Evolutionary conservation across 1,140 invertebrate species (phyloP).

Genomic region (Microplitis demolitor): DNA sequence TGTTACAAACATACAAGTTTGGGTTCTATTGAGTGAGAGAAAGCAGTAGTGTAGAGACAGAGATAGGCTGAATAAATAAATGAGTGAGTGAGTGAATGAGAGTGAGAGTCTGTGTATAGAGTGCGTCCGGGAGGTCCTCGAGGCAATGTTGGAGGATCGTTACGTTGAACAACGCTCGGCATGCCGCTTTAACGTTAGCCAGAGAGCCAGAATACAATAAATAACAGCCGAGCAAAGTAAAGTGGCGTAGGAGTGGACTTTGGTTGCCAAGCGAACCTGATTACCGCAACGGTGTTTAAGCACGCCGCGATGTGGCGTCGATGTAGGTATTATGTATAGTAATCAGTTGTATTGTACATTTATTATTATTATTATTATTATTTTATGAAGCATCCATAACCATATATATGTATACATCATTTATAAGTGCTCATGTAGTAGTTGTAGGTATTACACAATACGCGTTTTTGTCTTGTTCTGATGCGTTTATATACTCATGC

Average conservation of each 20-base stretch:
- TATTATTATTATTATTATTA: neutral
- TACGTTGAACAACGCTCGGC: slow-evolving; percentile 22
- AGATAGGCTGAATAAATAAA: neutral
- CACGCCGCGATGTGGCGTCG: neutral
- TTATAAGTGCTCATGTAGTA: neutral
- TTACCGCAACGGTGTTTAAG: slow-evolving; percentile 27
- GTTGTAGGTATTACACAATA: neutral
- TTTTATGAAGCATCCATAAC: too few species aligned
- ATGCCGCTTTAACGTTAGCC: slow-evolving; percentile 17
- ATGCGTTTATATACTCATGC: too few species aligned
- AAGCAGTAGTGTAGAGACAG: neutral
- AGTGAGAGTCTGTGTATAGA: neutral
- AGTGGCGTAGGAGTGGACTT: slow-evolving; percentile 30
- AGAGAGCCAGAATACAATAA: slow-evolving; percentile 29
- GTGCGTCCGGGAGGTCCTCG: slow-evolving; percentile 14
- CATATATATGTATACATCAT: too few species aligned
- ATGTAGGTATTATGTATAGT: neutral
- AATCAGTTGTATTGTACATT: neutral
- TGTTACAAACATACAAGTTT: slow-evolving; percentile 20
- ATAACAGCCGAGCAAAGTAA: slow-evolving; percentile 31
- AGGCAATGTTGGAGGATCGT: slow-evolving; percentile 25
- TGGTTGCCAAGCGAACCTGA: slow-evolving; percentile 32
- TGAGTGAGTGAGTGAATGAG: neutral
- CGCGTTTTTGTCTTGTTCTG: too few species aligned
- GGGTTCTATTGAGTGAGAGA: slow-evolving; percentile 1